Conservation (phyloP, 2,113 vertebrate genomes). For the Dipodomys merriami region DNA sequence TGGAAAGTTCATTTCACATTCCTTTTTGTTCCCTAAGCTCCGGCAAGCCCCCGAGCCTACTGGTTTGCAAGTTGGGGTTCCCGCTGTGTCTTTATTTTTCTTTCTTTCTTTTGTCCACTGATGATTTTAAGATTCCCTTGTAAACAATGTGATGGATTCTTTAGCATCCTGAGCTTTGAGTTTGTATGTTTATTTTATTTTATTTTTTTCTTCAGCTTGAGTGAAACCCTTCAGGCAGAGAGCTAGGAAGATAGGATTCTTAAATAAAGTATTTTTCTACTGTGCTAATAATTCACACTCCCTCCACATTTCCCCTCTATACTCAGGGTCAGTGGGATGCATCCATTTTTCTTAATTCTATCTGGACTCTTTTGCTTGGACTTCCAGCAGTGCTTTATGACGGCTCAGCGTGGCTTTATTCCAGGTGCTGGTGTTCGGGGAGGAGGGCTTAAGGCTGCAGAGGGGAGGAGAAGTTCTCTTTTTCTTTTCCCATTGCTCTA, state of each 20-base stretch:
- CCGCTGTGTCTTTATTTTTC: not conserved
- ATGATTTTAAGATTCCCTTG: conserved; percentile 52
- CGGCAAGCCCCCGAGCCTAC: not conserved
- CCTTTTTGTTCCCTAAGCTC: not conserved
- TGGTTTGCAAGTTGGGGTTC: conserved; percentile 53
- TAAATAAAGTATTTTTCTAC: conserved; percentile 71
- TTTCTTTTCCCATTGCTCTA: not conserved
- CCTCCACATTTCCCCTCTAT: conserved; percentile 38
- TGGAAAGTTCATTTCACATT: conserved; percentile 21
- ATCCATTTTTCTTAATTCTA: conserved; percentile 64
- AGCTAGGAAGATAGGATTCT: conserved; percentile 58
- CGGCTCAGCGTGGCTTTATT: conserved; percentile 25
- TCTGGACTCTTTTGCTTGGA: conserved; percentile 38
- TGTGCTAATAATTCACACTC: conserved; percentile 56
- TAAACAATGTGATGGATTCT: conserved; percentile 52
- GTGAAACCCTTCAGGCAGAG: conserved; percentile 63
- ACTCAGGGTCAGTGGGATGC: conserved; percentile 48
- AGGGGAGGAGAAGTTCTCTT: not conserved
- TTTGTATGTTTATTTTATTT: not conserved
- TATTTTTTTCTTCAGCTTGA: conserved; percentile 38
- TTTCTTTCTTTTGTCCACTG: not conserved
- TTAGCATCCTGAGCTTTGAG: conserved; percentile 36
- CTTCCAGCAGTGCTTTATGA: conserved; percentile 49
- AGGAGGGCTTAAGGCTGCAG: not conserved
- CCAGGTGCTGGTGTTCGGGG: not conserved